Evolutionary conservation across 2,113 vertebrate genomes (phyloP).

Genomic region (Sinocyclocheilus grahami): DNA sequence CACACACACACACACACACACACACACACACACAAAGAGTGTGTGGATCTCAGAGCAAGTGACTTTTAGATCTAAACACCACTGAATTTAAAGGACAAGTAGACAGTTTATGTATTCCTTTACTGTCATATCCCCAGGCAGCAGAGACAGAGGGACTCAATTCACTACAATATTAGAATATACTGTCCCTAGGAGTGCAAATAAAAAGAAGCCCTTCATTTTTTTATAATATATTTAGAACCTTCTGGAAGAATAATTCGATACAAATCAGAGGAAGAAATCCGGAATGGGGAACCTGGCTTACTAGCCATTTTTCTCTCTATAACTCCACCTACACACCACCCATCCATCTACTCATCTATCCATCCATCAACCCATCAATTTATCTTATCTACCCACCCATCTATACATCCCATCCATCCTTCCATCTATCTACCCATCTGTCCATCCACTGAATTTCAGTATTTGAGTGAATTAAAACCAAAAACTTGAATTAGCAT

Average conservation of each 20-base stretch:
- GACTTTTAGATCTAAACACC: slow-evolving; percentile 4
- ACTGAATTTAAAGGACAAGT: slow-evolving; percentile 26
- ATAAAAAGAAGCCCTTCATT: background rate
- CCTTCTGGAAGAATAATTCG: background rate
- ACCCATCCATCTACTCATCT: background rate
- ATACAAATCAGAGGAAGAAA: background rate
- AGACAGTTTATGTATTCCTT: slow-evolving; percentile 26
- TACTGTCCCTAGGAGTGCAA: background rate
- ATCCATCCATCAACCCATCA: background rate
- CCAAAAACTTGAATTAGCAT: background rate
- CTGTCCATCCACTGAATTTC: background rate
- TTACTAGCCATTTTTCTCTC: background rate
- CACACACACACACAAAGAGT: background rate
- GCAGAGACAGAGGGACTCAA: background rate
- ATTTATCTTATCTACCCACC: background rate
- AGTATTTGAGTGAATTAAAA: background rate
- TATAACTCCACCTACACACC: background rate
- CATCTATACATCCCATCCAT: background rate
- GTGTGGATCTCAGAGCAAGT: background rate
- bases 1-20: background rate
- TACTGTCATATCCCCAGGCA: background rate
- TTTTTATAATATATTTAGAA: background rate
- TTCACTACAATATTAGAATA: slow-evolving; percentile 10
- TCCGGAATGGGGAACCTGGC: background rate
- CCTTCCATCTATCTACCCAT: background rate